Evolutionary conservation across 2,113 vertebrate genomes (phyloP).

Genomic region (Potamarius usumacintae): DNA sequence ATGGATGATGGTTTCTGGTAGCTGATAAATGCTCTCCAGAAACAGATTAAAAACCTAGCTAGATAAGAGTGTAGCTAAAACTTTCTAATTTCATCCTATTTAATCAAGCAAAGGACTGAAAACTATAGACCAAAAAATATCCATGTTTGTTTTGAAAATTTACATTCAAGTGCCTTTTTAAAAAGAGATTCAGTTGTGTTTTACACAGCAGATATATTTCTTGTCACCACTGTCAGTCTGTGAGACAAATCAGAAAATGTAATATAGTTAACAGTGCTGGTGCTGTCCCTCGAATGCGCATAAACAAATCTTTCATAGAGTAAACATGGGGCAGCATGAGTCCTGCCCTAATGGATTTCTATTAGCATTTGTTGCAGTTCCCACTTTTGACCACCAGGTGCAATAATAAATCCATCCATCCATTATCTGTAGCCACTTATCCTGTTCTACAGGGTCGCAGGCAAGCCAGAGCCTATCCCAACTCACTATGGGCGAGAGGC

Average conservation of each 20-base stretch:
- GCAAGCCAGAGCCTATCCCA: too few relatives aligned
- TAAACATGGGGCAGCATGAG: background rate
- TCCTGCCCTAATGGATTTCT: background rate
- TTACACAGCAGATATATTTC: background rate
- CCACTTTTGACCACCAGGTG: background rate
- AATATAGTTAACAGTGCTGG: background rate
- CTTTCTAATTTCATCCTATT: too few relatives aligned
- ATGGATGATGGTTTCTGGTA: background rate
- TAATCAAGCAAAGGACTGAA: too few relatives aligned
- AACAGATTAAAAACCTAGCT: too few relatives aligned
- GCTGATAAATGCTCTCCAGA: background rate
- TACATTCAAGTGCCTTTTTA: too few relatives aligned
- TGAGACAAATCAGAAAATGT: background rate
- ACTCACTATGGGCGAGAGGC: too few relatives aligned
- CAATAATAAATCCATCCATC: background rate
- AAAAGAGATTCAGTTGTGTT: too few relatives aligned
- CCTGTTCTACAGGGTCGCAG: too few relatives aligned
- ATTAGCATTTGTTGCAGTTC: background rate
- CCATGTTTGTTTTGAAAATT: too few relatives aligned
- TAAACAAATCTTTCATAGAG: background rate
- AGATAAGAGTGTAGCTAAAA: too few relatives aligned
- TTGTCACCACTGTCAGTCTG: background rate
- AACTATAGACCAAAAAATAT: too few relatives aligned
- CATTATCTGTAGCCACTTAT: too few relatives aligned
- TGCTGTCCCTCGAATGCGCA: background rate